Conservation (phyloP, 1,140 invertebrate genomes). For the Drosophila pseudoobscura region DNA sequence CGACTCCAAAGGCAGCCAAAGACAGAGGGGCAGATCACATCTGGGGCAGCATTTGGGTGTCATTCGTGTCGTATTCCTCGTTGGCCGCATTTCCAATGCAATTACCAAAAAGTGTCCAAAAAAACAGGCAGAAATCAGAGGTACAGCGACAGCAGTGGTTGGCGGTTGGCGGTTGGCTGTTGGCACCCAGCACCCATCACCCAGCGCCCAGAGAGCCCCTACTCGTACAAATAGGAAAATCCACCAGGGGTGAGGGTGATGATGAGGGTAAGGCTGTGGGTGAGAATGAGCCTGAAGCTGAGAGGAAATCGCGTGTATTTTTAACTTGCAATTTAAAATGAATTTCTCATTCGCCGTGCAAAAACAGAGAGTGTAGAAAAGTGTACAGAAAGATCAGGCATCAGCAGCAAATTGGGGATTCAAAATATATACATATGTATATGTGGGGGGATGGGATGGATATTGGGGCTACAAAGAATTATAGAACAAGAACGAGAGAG, state of each 20-base stretch:
- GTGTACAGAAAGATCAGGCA: too few species aligned
- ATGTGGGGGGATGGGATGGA: too few species aligned
- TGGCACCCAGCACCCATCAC: slow-evolving; percentile 25
- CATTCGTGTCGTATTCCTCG: neutral
- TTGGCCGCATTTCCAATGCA: slow-evolving; percentile 22
- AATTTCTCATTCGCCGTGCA: slow-evolving; percentile 30
- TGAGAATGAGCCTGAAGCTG: too few species aligned
- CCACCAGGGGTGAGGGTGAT: too few species aligned
- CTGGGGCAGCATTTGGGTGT: neutral
- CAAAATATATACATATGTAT: too few species aligned
- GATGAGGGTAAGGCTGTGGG: too few species aligned
- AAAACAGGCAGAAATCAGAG: neutral
- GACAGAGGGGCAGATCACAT: neutral
- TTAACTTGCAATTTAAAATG: slow-evolving; percentile 38
- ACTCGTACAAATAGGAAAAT: too few species aligned
- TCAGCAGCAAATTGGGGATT: too few species aligned
- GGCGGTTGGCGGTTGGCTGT: too few species aligned
- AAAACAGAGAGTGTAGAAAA: neutral
- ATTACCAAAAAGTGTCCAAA: slow-evolving; percentile 24
- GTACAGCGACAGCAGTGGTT: neutral
- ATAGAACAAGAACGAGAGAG: too few species aligned
- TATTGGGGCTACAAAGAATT: too few species aligned
- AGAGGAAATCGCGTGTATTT: slow-evolving; percentile 35
- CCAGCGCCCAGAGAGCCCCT: slow-evolving; percentile 4
- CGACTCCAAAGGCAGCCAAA: too few species aligned